phyloP scores from a whole-genome alignment of 2,888 invertebrate genomes.

The Coronaproctus castanopsis region DNA sequence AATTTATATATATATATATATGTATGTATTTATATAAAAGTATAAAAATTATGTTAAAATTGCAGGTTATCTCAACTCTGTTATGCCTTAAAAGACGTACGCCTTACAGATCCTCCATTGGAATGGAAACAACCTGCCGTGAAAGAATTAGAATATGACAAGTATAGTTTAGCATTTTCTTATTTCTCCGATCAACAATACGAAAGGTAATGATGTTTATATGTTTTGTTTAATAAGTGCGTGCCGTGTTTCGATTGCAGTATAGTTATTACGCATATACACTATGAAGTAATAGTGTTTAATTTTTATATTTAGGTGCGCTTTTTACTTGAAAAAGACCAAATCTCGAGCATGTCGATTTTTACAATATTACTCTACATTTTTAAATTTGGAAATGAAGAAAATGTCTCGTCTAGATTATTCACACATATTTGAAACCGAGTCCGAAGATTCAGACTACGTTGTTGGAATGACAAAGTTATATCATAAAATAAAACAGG shows the following conservation, averaged over 20 bases:
- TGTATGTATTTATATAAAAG: too few species aligned
- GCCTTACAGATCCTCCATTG: slow-evolving; percentile 25
- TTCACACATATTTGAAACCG: slow-evolving; percentile 36
- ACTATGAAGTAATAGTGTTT: too few species aligned
- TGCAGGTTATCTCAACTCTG: slow-evolving; percentile 57
- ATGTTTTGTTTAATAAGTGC: too few species aligned
- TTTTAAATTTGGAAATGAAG: slow-evolving; percentile 76
- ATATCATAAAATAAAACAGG: slow-evolving; percentile 35
- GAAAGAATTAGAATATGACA: slow-evolving; percentile 10
- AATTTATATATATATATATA: too few species aligned
- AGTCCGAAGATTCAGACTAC: slow-evolving; percentile 31
- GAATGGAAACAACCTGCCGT: slow-evolving; percentile 2
- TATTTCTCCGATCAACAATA: slow-evolving; percentile 84
- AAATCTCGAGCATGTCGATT: slow-evolving; percentile 53
- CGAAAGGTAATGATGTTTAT: slow-evolving; percentile 15
- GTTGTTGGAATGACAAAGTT: slow-evolving; percentile 28
- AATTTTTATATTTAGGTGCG: slow-evolving; percentile 34
- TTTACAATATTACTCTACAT: slow-evolving; percentile 64
- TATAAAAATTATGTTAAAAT: slow-evolving; percentile 7
- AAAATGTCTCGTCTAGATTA: slow-evolving; percentile 64
- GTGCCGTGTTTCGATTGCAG: too few species aligned
- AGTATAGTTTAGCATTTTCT: slow-evolving; percentile 57
- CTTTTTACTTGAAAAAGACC: slow-evolving; percentile 54
- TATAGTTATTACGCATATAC: too few species aligned
- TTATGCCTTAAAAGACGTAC: slow-evolving; percentile 47